Conservation (phyloP, 2,797 vertebrate genomes). For the Gobio occitaniae region DNA sequence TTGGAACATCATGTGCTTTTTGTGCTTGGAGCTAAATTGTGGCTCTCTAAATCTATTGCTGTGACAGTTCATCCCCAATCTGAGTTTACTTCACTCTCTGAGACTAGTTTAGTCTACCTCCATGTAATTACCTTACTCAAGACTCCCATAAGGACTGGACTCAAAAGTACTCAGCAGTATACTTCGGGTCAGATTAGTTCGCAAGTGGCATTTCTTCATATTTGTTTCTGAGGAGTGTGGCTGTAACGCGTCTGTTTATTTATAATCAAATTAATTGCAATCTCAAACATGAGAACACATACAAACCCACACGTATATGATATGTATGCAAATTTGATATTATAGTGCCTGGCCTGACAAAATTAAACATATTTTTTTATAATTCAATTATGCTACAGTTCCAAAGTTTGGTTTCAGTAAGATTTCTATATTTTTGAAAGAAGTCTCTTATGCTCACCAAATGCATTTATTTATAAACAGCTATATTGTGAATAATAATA, state of each 20-base stretch:
- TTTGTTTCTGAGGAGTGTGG: not conserved
- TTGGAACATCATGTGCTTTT: slow-evolving; percentile 37
- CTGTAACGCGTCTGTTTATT: not conserved
- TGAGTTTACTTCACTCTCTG: slow-evolving; percentile 18
- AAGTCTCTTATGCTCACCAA: too few relatives aligned
- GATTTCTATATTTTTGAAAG: too few relatives aligned
- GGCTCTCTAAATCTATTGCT: slow-evolving; percentile 17
- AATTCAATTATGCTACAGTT: too few relatives aligned
- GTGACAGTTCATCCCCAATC: slow-evolving; percentile 28
- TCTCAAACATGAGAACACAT: not conserved
- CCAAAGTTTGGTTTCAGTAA: too few relatives aligned
- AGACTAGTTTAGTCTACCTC: slow-evolving; percentile 36
- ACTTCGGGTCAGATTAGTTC: slow-evolving; percentile 10
- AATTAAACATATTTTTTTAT: not conserved
- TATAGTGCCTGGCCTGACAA: not conserved
- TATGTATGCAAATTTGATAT: not conserved
- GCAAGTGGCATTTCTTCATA: slow-evolving; percentile 7
- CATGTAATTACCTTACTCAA: slow-evolving; percentile 13
- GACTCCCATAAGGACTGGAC: not conserved
- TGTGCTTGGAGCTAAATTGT: slow-evolving; percentile 19
- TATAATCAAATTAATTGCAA: not conserved
- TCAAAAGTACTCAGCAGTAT: not conserved
- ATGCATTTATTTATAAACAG: too few relatives aligned
- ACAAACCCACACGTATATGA: too few relatives aligned
- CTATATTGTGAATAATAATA: too few relatives aligned